Base-by-base conservation (phyloP, 2,888 invertebrate genomes). In the Euzophera pinguis region DNA sequence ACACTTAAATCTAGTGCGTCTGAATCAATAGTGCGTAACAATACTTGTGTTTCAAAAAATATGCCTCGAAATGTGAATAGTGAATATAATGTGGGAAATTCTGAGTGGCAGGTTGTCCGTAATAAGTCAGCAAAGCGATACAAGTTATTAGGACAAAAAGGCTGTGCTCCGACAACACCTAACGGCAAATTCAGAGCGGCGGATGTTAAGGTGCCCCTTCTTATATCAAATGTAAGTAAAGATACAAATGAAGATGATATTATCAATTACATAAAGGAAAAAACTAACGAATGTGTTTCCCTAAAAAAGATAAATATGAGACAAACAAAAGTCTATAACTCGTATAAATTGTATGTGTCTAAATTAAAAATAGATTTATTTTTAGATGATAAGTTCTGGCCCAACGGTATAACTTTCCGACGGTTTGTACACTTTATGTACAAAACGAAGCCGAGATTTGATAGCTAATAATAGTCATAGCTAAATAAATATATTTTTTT, bases 321-420 rank as follows among this genome's bases (percentile, higher is more conserved):
- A 10, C 2, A 34, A 12, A 22, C 48, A 7, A 54, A 45, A 13
- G 43, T 42, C 3, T 52, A 60, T 32, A 57, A 56, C 37, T 54
- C 62, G 0, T 62, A 50, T 39, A 62, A 62, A 35, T 37, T 59
- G 13, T 55, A 53, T 49, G 54, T 62, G 12, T 34, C 53, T 0
- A 27, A 55, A 29, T 7, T 42, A 17, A 62, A 58, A 13, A 6
- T 56, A 12, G 29, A 38, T 22, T n/a, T 29, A 34, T 56, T 55
- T 50, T 47, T 57, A 14, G 38, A 55, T 13, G 42, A 51, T 16
- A 37, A 53, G n/a, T n/a, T n/a, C n/a, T n/a, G n/a, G n/a, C n/a
- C n/a, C n/a, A n/a, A n/a, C n/a, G n/a, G n/a, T n/a, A 37, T 37
- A 3, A 12, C 13, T 12, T 37, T 37, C 37, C n/a, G 37, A 12